These are phyloP conservation scores for Himalopsyche kuldschensis DNA, from an alignment of 2,888 invertebrate species.

Conservation along the genomic window DNA sequence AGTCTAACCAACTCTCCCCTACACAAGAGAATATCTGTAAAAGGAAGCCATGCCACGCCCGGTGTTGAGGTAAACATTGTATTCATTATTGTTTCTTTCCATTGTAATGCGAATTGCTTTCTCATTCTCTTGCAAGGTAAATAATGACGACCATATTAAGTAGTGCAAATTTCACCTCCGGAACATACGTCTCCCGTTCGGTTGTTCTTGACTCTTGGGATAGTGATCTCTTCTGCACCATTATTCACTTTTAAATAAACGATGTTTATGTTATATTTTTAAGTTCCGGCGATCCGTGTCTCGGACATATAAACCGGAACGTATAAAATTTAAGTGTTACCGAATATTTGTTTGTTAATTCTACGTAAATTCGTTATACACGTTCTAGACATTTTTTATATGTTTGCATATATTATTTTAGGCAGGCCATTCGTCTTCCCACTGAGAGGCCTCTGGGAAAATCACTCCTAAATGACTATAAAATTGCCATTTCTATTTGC, in stretches of 20 bases:
- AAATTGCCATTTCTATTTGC: background rate
- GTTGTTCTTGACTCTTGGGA: too few species aligned
- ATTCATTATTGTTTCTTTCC: background rate
- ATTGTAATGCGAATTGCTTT: background rate
- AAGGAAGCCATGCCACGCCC: background rate
- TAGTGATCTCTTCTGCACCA: too few species aligned
- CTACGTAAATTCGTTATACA: too few species aligned
- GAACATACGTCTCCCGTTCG: background rate
- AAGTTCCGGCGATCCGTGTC: too few species aligned
- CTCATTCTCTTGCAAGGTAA: background rate
- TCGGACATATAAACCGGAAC: too few species aligned
- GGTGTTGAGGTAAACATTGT: background rate
- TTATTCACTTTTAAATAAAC: too few species aligned
- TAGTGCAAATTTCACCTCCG: background rate
- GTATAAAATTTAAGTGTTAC: too few species aligned
- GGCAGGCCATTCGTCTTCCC: background rate
- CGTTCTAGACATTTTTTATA: too few species aligned
- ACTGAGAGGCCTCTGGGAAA: background rate
- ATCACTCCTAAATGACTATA: background rate
- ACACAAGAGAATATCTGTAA: background rate
- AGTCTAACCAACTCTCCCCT: too few species aligned
- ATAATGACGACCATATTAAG: background rate
- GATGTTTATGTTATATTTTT: too few species aligned
- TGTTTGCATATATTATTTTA: too few species aligned
- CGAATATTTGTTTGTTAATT: too few species aligned